Percentiles rank a stretch among this genome's conserved stretches.
Conservation (phyloP, 2,797 vertebrate species). For the Pseudomugil tenellus region DNA sequence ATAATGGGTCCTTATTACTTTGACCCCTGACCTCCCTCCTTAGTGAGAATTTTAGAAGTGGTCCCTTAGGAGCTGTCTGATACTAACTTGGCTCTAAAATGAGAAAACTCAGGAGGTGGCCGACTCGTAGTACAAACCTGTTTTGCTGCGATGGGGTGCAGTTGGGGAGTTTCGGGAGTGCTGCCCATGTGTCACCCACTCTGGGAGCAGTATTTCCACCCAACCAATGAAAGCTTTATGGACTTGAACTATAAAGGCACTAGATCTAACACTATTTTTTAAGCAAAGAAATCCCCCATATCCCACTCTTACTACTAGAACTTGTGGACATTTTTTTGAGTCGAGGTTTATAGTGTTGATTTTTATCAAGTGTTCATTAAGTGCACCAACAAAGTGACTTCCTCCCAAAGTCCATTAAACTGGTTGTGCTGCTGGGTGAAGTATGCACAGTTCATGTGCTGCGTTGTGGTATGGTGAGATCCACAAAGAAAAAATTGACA, state of each 20-base stretch:
- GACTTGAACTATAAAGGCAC: constrained; percentile 95
- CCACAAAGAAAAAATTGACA: constrained; percentile 82
- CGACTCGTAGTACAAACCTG: constrained; percentile 36
- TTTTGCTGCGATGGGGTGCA: constrained; percentile 48
- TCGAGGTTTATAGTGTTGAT: constrained; percentile 78
- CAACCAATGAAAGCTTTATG: constrained; percentile 94
- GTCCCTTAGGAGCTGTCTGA: constrained; percentile 71
- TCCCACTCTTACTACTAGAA: constrained; percentile 29
- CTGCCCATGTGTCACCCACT: constrained; percentile 86
- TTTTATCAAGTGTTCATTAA: constrained; percentile 89
- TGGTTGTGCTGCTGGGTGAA: constrained; percentile 59
- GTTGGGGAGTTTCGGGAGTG: constrained; percentile 54
- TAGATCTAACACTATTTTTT: constrained; percentile 87
- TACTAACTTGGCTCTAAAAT: constrained; percentile 51
- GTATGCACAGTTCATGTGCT: constrained; percentile 63
- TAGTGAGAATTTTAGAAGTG: constrained; percentile 71
- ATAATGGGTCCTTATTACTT: constrained; percentile 79
- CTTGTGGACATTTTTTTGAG: constrained; percentile 36
- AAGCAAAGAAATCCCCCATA: constrained; percentile 78
- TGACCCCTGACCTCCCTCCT: constrained; percentile 70
- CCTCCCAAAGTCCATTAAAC: constrained; percentile 90
- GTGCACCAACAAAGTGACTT: constrained; percentile 85
- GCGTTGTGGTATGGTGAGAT: constrained; percentile 77
- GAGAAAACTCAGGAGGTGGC: constrained; percentile 79
- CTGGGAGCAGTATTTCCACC: constrained; percentile 93